Percentiles rank a stretch among this genome's conserved stretches.
phyloP scores from a whole-genome alignment of 1,140 invertebrate genomes.

The Laupala kohalensis region DNA sequence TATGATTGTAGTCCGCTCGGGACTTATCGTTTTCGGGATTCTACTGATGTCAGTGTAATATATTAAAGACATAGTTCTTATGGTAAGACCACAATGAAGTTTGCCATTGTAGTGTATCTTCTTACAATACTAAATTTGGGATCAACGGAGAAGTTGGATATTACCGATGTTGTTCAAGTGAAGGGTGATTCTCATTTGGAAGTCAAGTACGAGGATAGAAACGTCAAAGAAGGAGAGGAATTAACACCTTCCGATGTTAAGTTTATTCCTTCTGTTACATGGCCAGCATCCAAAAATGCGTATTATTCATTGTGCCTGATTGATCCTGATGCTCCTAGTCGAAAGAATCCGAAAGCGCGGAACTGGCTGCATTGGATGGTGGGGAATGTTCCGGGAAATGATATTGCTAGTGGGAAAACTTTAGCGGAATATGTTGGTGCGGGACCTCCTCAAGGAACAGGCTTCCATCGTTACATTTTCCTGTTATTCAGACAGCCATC shows the following conservation, averaged over 20 bases:
- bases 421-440: conserved; percentile 71
- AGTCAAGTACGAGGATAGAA: no score
- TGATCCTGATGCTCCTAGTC: conserved; percentile 83
- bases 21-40: no score
- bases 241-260: conserved; percentile 35
- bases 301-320: conserved; percentile 70
- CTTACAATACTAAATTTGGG: no score
- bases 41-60: no score
- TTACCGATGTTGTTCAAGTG: no score
- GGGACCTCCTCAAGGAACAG: conserved; percentile 68
- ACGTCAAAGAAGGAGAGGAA: conserved; percentile 55
- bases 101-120: no score
- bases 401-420: conserved; percentile 54
- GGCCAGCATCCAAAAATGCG: conserved; percentile 37
- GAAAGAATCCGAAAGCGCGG: conserved; percentile 56
- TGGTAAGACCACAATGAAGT: no score
- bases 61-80: no score
- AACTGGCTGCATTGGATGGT: conserved; percentile 91
- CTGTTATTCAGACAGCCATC: conserved; percentile 70
- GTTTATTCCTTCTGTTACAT: conserved; percentile 41
- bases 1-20: no score
- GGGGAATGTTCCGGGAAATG: conserved; percentile 71
- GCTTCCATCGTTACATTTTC: conserved; percentile 82
- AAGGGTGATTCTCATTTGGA: no score
- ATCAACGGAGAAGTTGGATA: no score